phyloP scores from a whole-genome alignment of 2,113 vertebrate genomes.

The Egretta garzetta region DNA sequence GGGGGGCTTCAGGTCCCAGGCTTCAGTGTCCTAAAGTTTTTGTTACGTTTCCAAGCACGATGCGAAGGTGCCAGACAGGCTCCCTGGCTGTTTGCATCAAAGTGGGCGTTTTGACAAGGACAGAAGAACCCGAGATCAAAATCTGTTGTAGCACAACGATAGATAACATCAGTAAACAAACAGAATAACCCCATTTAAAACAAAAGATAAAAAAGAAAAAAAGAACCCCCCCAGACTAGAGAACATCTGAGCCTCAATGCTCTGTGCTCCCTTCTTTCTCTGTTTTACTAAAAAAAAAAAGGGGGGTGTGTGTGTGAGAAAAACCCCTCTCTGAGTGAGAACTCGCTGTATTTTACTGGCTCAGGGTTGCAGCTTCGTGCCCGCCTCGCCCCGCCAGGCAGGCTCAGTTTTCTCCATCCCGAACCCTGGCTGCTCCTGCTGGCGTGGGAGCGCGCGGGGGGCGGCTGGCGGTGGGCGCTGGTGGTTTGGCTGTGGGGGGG shows the following conservation, averaged over 20 bases:
- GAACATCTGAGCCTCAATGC: neutral
- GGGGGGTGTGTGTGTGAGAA: no score
- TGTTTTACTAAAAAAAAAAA: neutral
- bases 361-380: no score
- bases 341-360: neutral
- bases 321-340: neutral
- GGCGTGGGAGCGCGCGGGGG: fast-evolving
- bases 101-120: neutral
- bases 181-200: neutral
- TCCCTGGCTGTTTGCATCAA: neutral
- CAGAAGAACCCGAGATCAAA: neutral
- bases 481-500: neutral
- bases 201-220: neutral
- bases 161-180: neutral
- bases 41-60: neutral
- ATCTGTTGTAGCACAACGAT: neutral
- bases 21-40: neutral
- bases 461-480: fast-evolving
- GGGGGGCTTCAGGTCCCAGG: neutral
- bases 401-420: neutral
- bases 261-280: neutral
- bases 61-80: neutral
- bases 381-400: no score
- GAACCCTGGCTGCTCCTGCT: no score
- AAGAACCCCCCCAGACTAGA: neutral